Conservation (phyloP, 2,797 vertebrate species). For the Xenentodon cancila region DNA sequence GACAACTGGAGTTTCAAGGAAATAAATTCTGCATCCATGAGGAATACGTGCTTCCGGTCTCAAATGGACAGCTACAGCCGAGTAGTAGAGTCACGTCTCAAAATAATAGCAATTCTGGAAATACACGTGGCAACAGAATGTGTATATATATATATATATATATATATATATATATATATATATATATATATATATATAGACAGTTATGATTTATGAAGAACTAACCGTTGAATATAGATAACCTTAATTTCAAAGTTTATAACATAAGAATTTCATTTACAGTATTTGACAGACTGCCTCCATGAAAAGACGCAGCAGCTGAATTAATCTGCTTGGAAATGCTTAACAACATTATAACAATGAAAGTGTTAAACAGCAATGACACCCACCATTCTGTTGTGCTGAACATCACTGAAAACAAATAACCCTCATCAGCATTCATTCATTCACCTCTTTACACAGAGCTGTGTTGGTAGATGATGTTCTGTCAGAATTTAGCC, state of each 20-base stretch:
- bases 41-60: slow-evolving; percentile 4
- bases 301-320: slow-evolving; percentile 54
- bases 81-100: background rate
- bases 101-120: slow-evolving; percentile 7
- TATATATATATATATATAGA: too few species aligned
- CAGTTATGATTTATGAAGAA: slow-evolving; percentile 13
- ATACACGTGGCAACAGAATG: background rate
- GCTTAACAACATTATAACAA: slow-evolving; percentile 74
- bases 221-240: slow-evolving; percentile 31
- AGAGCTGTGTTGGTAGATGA: slow-evolving; percentile 61
- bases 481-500: slow-evolving; percentile 65
- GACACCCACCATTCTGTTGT: slow-evolving; percentile 69
- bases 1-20: slow-evolving; percentile 37
- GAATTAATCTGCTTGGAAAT: slow-evolving; percentile 70
- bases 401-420: slow-evolving; percentile 73
- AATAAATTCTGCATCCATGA: slow-evolving; percentile 37
- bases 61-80: slow-evolving; percentile 2
- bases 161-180: too few species aligned
- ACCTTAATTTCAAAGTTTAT: slow-evolving; percentile 40
- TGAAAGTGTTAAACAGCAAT: slow-evolving; percentile 69
- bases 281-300: slow-evolving; percentile 61
- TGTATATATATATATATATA: too few species aligned
- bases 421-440: slow-evolving; percentile 75
- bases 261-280: slow-evolving; percentile 49
- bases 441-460: slow-evolving; percentile 68